These are phyloP conservation scores for Tamandua tetradactyla DNA, from an alignment of 2,797 vertebrate species.

Conservation along the genomic window DNA sequence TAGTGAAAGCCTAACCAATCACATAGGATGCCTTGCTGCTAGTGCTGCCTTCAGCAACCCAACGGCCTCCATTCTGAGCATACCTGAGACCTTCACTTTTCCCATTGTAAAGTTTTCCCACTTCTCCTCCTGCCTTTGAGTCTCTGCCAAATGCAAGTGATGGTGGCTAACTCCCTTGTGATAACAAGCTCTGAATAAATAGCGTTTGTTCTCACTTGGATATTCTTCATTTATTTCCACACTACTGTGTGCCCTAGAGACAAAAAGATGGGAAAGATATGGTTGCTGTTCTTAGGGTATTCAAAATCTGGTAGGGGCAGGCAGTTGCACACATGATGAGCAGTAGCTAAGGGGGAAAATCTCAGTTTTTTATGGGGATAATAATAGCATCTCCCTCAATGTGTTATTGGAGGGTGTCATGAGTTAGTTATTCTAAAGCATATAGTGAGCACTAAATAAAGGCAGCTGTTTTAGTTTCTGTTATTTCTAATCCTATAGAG, in stretches of 20 bases:
- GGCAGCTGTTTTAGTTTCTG: not conserved
- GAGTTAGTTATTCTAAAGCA: conserved; percentile 19
- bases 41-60: no score
- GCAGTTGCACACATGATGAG: not conserved
- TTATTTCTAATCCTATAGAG: not conserved
- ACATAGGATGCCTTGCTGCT: no score
- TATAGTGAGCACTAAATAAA: not conserved
- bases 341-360: not conserved
- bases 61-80: no score
- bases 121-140: no score
- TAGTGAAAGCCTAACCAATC: no score
- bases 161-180: no score
- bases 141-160: no score
- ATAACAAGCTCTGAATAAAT: no score
- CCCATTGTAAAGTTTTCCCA: no score
- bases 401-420: not conserved
- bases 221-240: no score
- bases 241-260: not conserved
- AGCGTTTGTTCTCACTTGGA: no score
- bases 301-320: not conserved
- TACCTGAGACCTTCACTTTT: no score
- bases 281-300: not conserved
- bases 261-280: not conserved
- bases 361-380: not conserved
- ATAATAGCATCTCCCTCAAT: not conserved